Percentiles rank a stretch among this genome's conserved stretches.
These are phyloP conservation scores for Catharus ustulatus DNA, from an alignment of 2,797 vertebrate genomes.

Conservation along the genomic window DNA sequence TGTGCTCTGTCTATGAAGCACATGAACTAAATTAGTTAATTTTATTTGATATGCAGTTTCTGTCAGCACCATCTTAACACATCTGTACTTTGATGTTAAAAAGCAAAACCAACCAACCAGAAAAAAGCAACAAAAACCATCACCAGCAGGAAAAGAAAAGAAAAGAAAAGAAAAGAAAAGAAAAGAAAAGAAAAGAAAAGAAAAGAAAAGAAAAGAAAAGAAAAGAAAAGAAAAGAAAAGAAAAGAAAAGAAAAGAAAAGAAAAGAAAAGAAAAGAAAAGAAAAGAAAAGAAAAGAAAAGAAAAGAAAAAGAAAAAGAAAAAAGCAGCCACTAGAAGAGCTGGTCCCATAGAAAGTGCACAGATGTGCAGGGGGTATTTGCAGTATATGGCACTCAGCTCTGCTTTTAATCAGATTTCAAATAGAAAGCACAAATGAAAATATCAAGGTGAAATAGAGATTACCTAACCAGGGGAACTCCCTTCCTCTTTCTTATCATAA, in stretches of 20 bases:
- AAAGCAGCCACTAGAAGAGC: not conserved
- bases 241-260: not conserved
- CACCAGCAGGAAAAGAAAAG: not conserved
- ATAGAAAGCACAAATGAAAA: slow-evolving; percentile 40
- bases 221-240: too few species aligned
- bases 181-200: too few species aligned
- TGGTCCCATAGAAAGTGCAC: not conserved
- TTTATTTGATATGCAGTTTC: not conserved
- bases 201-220: too few species aligned
- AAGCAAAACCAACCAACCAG: not conserved
- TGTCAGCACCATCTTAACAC: not conserved
- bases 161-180: not conserved
- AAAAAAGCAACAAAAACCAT: not conserved
- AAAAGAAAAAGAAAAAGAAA: not conserved
- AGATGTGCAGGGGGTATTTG: not conserved
- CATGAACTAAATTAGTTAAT: not conserved
- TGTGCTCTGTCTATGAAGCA: not conserved
- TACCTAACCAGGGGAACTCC: slow-evolving; percentile 57
- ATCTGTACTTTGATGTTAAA: not conserved
- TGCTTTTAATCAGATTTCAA: slow-evolving; percentile 53
- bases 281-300: too few species aligned
- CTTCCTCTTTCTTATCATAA: slow-evolving; percentile 68
- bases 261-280: too few species aligned
- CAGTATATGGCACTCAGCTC: not conserved
- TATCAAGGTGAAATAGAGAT: slow-evolving; percentile 66